Evolutionary conservation across 2,797 vertebrate species (phyloP).

Genomic region (Xenopus petersii): DNA sequence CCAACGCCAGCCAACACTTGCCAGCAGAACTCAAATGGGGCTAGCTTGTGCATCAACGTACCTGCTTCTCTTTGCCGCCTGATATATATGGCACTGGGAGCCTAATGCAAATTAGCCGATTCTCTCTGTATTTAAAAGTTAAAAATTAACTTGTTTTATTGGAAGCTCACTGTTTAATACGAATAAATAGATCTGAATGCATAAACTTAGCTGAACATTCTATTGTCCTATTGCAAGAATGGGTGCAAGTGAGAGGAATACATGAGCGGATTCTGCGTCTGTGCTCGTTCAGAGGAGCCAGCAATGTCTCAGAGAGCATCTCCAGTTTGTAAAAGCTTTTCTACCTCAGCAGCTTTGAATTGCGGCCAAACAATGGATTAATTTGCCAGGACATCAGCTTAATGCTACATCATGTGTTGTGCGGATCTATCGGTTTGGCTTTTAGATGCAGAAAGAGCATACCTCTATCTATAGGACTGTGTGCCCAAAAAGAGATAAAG

Average conservation of each 20-base stretch:
- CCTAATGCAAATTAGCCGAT: too few species aligned
- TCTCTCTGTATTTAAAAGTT: too few species aligned
- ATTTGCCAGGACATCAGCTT: conserved; percentile 72
- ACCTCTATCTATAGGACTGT: conserved; percentile 40
- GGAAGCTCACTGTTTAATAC: too few species aligned
- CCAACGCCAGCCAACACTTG: too few species aligned
- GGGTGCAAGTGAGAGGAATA: conserved; percentile 12
- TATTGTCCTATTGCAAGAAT: neutral
- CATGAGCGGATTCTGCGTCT: conserved; percentile 32
- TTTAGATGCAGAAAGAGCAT: conserved; percentile 36
- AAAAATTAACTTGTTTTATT: too few species aligned
- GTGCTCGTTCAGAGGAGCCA: conserved; percentile 51
- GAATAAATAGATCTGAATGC: too few species aligned
- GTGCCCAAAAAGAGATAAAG: neutral
- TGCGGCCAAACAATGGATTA: conserved; percentile 76
- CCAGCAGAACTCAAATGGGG: too few species aligned
- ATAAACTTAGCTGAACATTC: too few species aligned
- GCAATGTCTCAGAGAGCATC: conserved; percentile 57
- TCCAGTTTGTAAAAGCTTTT: conserved; percentile 63
- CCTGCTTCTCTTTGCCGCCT: too few species aligned
- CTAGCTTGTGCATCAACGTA: too few species aligned
- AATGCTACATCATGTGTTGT: conserved; percentile 74
- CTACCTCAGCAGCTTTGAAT: conserved; percentile 70
- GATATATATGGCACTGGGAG: too few species aligned
- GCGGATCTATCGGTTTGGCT: conserved; percentile 69